Conservation (phyloP, 2,888 invertebrate species). For the Coelopa pilipes region DNA sequence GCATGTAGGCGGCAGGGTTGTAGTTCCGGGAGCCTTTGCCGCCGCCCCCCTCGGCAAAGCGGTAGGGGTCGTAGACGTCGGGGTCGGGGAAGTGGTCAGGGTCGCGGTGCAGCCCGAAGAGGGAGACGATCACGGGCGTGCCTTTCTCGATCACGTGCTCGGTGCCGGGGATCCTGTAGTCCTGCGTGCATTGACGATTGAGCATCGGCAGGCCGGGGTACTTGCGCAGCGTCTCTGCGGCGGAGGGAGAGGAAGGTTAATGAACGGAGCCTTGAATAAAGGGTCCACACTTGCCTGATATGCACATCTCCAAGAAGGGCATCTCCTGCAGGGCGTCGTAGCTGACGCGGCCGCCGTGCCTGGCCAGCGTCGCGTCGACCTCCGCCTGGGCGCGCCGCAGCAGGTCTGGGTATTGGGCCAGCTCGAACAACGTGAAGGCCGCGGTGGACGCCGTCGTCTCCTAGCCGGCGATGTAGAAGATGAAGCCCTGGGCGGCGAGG, state of each 20-base stretch:
- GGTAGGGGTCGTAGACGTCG: conserved; percentile 63
- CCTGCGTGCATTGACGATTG: conserved; percentile 63
- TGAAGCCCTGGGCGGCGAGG: conserved; percentile 62
- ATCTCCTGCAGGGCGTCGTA: conserved; percentile 64
- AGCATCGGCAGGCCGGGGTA: conserved; percentile 65
- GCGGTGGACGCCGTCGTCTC: conserved; percentile 66
- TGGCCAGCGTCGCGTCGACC: conserved; percentile 58
- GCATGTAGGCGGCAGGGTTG: conserved; percentile 59
- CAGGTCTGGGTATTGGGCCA: conserved; percentile 63
- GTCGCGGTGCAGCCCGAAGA: conserved; percentile 64
- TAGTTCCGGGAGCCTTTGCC: conserved; percentile 48
- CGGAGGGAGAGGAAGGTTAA: background rate
- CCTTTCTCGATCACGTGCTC: conserved; percentile 59
- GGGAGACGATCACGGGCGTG: conserved; percentile 61
- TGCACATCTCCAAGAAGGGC: conserved; percentile 63
- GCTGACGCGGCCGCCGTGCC: conserved; percentile 53
- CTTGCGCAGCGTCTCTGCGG: conserved; percentile 61
- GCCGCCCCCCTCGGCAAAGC: conserved; percentile 56
- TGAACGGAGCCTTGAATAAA: background rate
- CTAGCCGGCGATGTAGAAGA: conserved; percentile 67
- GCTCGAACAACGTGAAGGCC: conserved; percentile 62
- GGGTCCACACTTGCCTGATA: background rate
- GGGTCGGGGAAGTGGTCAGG: conserved; percentile 65
- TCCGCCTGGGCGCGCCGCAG: conserved; percentile 60
- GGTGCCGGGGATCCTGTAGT: conserved; percentile 59